Conservation (phyloP, 2,888 invertebrate species). For the Nemotelus nigrinus region DNA sequence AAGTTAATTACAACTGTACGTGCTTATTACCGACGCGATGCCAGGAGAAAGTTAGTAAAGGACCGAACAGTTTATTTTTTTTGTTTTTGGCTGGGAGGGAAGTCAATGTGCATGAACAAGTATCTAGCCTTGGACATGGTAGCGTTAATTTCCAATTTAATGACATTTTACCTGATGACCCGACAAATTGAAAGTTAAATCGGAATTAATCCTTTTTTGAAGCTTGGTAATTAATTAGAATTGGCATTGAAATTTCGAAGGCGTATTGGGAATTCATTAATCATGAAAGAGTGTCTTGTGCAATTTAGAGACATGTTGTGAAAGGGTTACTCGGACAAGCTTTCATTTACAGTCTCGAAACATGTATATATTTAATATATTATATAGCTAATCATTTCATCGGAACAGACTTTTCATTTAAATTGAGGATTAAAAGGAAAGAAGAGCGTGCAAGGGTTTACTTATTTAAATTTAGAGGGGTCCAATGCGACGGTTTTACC, state of each 20-base stretch:
- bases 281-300: too few species aligned
- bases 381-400: too few species aligned
- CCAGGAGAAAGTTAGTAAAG: neutral
- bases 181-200: slow-evolving; percentile 29
- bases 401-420: too few species aligned
- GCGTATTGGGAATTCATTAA: too few species aligned
- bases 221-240: neutral
- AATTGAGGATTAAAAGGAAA: too few species aligned
- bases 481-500: too few species aligned
- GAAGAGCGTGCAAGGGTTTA: too few species aligned
- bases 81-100: neutral
- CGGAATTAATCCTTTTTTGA: slow-evolving; percentile 28
- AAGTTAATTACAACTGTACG: slow-evolving; percentile 38
- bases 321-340: neutral
- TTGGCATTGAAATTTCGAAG: neutral
- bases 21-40: slow-evolving; percentile 18
- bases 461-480: too few species aligned
- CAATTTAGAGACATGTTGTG: neutral
- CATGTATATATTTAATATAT: too few species aligned
- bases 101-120: neutral
- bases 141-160: slow-evolving; percentile 26
- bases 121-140: neutral
- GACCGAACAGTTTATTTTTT: neutral
- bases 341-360: too few species aligned
- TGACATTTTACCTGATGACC: slow-evolving; percentile 28